phyloP scores from a whole-genome alignment of 1,140 invertebrate species.

The Leptoteleia sp. region DNA sequence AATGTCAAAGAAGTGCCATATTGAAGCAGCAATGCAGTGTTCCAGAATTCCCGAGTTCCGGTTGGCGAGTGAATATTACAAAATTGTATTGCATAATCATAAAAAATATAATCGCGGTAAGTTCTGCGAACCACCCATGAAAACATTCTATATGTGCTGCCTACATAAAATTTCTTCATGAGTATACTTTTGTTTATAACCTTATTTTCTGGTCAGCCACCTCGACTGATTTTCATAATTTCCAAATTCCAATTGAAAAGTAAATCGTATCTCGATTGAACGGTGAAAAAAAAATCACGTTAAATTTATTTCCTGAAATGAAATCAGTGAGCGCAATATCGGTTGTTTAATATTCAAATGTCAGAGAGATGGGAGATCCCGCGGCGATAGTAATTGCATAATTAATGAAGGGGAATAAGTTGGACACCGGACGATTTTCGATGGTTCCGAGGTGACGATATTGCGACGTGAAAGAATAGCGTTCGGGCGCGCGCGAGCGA shows the following conservation, averaged over 20 bases:
- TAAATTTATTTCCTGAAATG: conserved; percentile 12
- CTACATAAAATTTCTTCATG: too few species aligned
- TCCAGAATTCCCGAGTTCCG: too few species aligned
- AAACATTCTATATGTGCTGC: too few species aligned
- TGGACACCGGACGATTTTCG: conserved; percentile 24
- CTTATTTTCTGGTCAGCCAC: conserved; percentile 19
- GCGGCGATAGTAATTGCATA: conserved; percentile 41
- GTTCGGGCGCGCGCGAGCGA: conserved; percentile 19
- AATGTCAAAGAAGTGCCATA: too few species aligned
- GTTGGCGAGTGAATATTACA: too few species aligned
- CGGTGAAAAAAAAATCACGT: neutral
- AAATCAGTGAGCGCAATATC: neutral
- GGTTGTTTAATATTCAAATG: conserved; percentile 22
- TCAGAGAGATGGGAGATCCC: conserved; percentile 14
- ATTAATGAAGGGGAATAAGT: conserved; percentile 40
- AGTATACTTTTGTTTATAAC: too few species aligned
- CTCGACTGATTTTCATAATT: conserved; percentile 2
- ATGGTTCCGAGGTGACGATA: conserved; percentile 8
- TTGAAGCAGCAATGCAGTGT: too few species aligned
- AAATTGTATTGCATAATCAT: too few species aligned
- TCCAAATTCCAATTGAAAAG: neutral
- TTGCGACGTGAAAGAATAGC: conserved; percentile 14
- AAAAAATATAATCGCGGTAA: too few species aligned
- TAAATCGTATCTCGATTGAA: neutral
- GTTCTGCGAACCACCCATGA: too few species aligned